phyloP scores from a whole-genome alignment of 2,113 vertebrate genomes.

The Poecile atricapillus region DNA sequence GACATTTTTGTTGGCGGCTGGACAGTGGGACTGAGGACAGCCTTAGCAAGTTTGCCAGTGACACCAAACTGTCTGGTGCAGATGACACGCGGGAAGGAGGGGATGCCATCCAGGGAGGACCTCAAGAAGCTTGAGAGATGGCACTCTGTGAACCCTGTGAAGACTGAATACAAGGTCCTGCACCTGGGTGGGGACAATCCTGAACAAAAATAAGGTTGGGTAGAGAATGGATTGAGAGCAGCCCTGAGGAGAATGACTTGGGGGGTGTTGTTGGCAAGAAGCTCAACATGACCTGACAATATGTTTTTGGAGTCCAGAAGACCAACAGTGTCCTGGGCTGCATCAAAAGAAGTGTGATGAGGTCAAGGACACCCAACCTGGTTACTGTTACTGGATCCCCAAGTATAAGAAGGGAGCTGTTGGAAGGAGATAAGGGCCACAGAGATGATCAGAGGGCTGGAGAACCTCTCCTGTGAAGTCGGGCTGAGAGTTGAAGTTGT shows the following conservation, averaged over 20 bases:
- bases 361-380: neutral
- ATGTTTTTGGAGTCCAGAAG: neutral
- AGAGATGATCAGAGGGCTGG: neutral
- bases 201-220: neutral
- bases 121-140: neutral
- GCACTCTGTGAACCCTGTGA: rapidly evolving
- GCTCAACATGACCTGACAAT: neutral
- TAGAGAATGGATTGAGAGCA: neutral
- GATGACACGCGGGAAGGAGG: rapidly evolving
- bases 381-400: neutral
- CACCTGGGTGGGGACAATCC: neutral
- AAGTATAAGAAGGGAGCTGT: rapidly evolving
- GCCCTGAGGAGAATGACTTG: neutral
- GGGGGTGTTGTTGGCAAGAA: neutral
- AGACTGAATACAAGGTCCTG: neutral
- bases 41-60: neutral
- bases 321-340: neutral
- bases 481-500: neutral
- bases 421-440: rapidly evolving
- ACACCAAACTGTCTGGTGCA: neutral
- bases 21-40: neutral
- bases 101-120: neutral
- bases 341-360: neutral
- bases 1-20: rapidly evolving
- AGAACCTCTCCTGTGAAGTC: neutral